A percentile compares a stretch with the other conserved stretches of the same genome.
Evolutionary conservation across 2,797 vertebrate genomes (phyloP).

Genomic region (Menidia menidia): DNA sequence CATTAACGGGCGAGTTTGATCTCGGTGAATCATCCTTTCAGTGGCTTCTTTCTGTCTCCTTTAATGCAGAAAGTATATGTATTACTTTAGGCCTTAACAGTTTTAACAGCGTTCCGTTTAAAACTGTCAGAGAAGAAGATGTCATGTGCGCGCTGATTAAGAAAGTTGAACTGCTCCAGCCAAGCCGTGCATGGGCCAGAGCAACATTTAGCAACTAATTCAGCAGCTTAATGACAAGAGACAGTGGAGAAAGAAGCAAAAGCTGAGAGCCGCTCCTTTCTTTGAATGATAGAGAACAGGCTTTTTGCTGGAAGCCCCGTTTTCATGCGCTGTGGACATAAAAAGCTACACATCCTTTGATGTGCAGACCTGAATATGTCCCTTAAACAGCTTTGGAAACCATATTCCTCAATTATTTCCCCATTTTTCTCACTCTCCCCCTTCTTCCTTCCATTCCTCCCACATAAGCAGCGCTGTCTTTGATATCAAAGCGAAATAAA

Average conservation of each 20-base stretch:
- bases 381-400: constrained; percentile 64
- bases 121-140: constrained; percentile 35
- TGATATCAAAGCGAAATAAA: constrained; percentile 76
- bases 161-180: constrained; percentile 35
- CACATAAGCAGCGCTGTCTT: constrained; percentile 69
- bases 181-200: constrained; percentile 5
- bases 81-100: constrained; percentile 6
- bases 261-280: constrained; percentile 40
- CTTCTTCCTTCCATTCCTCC: constrained; percentile 55
- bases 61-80: constrained; percentile 25
- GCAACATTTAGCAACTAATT: constrained; percentile 39
- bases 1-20: constrained; percentile 27
- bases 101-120: constrained; percentile 29
- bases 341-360: constrained; percentile 78
- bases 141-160: constrained; percentile 46
- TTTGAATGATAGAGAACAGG: constrained; percentile 69
- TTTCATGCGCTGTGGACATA: constrained; percentile 75
- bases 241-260: constrained; percentile 15
- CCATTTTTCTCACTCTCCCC: constrained; percentile 40
- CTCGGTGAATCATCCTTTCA: background rate
- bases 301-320: constrained; percentile 70
- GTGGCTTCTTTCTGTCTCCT: constrained; percentile 21
- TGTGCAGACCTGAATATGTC: constrained; percentile 73
- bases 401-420: constrained; percentile 68
- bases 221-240: constrained; percentile 36